Evolutionary conservation across 2,888 invertebrate genomes (phyloP).

Genomic region (Eupithecia subfuscata): DNA sequence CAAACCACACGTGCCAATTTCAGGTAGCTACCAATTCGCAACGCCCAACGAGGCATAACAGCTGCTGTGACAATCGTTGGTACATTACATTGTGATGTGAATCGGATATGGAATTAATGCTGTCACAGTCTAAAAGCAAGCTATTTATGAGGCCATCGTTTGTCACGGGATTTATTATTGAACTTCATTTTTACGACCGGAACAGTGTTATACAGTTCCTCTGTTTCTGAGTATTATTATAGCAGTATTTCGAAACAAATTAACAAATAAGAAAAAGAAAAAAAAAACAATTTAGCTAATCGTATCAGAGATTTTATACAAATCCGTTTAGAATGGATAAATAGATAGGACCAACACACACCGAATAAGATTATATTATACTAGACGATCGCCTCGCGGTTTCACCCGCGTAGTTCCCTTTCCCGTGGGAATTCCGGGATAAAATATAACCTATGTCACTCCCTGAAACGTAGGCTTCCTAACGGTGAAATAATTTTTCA

Average conservation of each 20-base stretch:
- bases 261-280: too few species aligned
- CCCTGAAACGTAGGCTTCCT: too few species aligned
- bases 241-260: background rate
- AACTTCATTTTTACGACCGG: slow-evolving; percentile 6
- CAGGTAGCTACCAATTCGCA: slow-evolving; percentile 24
- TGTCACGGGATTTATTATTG: slow-evolving; percentile 55
- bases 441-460: too few species aligned
- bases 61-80: slow-evolving; percentile 51
- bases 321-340: background rate
- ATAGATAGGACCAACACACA: too few species aligned
- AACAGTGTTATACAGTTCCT: background rate
- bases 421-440: too few species aligned
- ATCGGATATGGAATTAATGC: slow-evolving; percentile 64
- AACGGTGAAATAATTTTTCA: too few species aligned
- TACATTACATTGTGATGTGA: slow-evolving; percentile 51
- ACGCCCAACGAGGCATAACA: slow-evolving; percentile 49
- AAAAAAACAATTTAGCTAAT: too few species aligned
- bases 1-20: slow-evolving; percentile 9
- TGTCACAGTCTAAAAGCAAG: slow-evolving; percentile 61
- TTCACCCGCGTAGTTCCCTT: too few species aligned
- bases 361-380: too few species aligned
- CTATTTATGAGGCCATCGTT: slow-evolving; percentile 56
- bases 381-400: too few species aligned
- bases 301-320: background rate
- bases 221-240: background rate